Evolutionary conservation across 2,113 vertebrate species (phyloP).

Genomic region (Toxotes jaculatrix): DNA sequence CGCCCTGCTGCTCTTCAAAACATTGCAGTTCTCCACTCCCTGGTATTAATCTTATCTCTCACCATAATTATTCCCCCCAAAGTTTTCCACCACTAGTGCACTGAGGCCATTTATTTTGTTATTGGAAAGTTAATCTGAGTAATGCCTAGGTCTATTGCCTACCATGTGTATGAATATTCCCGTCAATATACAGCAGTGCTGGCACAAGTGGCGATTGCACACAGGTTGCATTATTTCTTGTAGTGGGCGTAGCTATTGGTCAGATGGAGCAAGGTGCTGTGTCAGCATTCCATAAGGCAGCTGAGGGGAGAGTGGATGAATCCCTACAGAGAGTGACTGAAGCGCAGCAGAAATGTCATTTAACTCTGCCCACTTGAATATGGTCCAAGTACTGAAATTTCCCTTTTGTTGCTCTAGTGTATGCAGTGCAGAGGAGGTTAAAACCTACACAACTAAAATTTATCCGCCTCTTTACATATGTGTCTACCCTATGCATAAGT

Average conservation of each 20-base stretch:
- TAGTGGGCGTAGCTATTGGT: slow-evolving; percentile 66
- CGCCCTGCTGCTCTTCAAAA: slow-evolving; percentile 20
- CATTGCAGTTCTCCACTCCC: slow-evolving; percentile 9
- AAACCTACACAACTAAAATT: background rate
- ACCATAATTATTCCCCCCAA: background rate
- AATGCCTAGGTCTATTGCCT: background rate
- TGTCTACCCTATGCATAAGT: slow-evolving; percentile 53
- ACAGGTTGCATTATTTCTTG: slow-evolving; percentile 62
- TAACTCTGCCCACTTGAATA: slow-evolving; percentile 64
- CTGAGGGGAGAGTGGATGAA: slow-evolving; percentile 73
- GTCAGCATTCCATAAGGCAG: slow-evolving; percentile 74
- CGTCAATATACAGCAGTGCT: slow-evolving; percentile 4
- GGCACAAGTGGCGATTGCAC: slow-evolving; percentile 53
- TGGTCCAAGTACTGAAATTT: slow-evolving; percentile 42
- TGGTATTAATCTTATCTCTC: slow-evolving; percentile 23
- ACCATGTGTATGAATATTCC: slow-evolving; percentile 23
- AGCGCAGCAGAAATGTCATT: slow-evolving; percentile 68
- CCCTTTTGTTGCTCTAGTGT: slow-evolving; percentile 21
- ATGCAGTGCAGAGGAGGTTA: slow-evolving; percentile 10
- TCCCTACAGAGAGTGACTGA: slow-evolving; percentile 67
- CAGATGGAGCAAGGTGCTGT: slow-evolving; percentile 73
- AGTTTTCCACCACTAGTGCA: slow-evolving; percentile 6
- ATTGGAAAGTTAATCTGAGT: slow-evolving; percentile 25
- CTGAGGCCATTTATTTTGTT: slow-evolving; percentile 6
- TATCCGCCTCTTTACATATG: background rate